Base-by-base conservation (phyloP, 2,113 vertebrate genomes). In the Peromyscus leucopus region DNA sequence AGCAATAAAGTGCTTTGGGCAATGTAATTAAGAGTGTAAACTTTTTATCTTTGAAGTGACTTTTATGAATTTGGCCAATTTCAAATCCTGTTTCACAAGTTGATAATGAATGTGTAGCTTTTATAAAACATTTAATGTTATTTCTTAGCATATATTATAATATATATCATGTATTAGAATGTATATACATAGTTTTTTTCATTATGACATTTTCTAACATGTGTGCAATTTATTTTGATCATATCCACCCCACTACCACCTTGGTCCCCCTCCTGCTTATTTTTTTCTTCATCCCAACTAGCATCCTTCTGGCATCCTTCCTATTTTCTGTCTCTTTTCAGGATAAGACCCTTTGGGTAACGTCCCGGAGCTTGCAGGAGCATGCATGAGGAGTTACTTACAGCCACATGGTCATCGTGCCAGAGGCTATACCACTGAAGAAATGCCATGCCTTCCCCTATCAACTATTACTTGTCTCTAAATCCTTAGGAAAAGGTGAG, bases 1-100 rank as follows among this genome's bases (percentile, higher is more conserved):
- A 90, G 31, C 89, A 89, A 65, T 80, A 61, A 55, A 93, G 72
- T 33, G 33, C 12, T 33, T 2, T 76, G 31, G 19, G 31, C 11
- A 89, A 65, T 28, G 2, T 92, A 92, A 79, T 36, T 88, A 39
- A 94, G 91, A 89, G 51, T 61, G 33, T 13, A 33, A 3, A n/a
- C 28, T 87, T 78, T 93, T 93, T 83, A 89, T 59, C 80, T 28
- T 55, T 97, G 75, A 83, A 61, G 22, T 96, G 39, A 92, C 36
- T 76, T 86, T 90, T 42, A 86, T 22, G n/a, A 95, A 92, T 78
- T 79, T 84, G 19, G n/a, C 39, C 36, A 59, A 67, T 59, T 86
- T 83, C 10, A 65, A 2, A 90, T 19, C 8, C 6, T 74, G 4
- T 57, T 92, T 94, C 42, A 39, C 16, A 91, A 95, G 22, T 59